Evolutionary conservation across 2,888 invertebrate species (phyloP), one percentile per base, ranked within the genome.

Genomic region (Hanleya hanleyi): DNA sequence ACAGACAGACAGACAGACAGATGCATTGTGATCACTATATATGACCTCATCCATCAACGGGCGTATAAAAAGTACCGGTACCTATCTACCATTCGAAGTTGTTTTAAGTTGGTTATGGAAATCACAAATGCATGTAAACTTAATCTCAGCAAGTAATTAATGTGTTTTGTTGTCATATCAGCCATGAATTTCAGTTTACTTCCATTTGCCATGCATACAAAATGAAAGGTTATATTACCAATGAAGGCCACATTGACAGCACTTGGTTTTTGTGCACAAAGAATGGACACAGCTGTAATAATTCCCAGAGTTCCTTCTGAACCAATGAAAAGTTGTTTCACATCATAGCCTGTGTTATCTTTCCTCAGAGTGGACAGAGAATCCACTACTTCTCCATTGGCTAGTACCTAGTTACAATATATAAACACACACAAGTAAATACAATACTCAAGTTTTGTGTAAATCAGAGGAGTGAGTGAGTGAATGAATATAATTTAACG

Each of bases 301-400:
- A 99, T 90, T 18, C 99, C 99, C 68, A 99, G 92, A 0, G 98
- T 97, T 64, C 99, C 99, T 92, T 99, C 99, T 0, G 98, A 97
- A 18, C 99, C 99, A 83, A 99, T 96, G 88, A 99, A 98, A 75
- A 99, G 91, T 91, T 99, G 98, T 88, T 98, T 98, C 83, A 99
- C 91, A 88, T 99, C 98, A 89, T 97, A 97, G 0, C 99, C 99
- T 0, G 99, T 98, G 90, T 99, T 99, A 90, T 99, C 98, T 90
- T 99, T 99, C 88, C 97, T 95, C 83, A 98, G 92, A 0, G 94
- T 93, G 73, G 94, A 95, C 88, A 99, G 92, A 74, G 96, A 94
- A 89, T 98, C 95, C 37, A 99, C 90, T 0, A 99, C 91, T 69
- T 95, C 84, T 15, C 91, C 91, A 81, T 86, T 83, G 1, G 90